These are phyloP conservation scores for Limonius californicus DNA, from an alignment of 1,140 invertebrate genomes.

Conservation along the genomic window DNA sequence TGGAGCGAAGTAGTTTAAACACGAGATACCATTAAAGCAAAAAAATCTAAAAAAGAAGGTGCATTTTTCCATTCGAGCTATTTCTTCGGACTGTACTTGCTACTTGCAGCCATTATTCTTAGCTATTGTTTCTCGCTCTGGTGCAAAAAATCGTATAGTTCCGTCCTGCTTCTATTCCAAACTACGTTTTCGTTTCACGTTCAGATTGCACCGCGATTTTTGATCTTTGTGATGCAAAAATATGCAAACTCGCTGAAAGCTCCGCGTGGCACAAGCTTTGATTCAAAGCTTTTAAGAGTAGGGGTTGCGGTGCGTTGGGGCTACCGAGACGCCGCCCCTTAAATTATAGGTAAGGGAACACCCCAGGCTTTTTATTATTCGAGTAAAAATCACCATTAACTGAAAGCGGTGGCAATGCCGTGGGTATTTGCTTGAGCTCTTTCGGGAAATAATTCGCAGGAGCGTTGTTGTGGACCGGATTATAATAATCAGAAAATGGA, in stretches of 20 bases:
- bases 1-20: no score
- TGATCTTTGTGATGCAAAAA: conserved; percentile 11
- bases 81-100: neutral
- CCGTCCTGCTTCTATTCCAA: neutral
- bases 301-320: conserved; percentile 7
- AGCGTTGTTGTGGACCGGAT: neutral
- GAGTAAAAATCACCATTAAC: conserved; percentile 9
- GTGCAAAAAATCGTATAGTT: neutral
- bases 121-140: neutral
- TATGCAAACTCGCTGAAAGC: conserved; percentile 3
- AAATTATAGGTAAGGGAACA: conserved; percentile 15
- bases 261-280: conserved; percentile 1
- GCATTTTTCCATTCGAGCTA: no score
- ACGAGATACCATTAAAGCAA: no score
- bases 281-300: conserved; percentile 11
- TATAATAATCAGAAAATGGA: conserved; percentile 2
- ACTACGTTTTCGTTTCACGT: conserved; percentile 2
- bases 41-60: no score
- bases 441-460: neutral
- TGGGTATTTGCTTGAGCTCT: neutral
- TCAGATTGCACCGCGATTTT: neutral
- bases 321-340: conserved; percentile 12
- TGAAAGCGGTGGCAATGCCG: neutral
- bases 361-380: conserved; percentile 12
- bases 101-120: conserved; percentile 4